These are phyloP conservation scores for Calyptommatus sinebrachiatus DNA, from an alignment of 2,113 vertebrate genomes.

Conservation along the genomic window DNA sequence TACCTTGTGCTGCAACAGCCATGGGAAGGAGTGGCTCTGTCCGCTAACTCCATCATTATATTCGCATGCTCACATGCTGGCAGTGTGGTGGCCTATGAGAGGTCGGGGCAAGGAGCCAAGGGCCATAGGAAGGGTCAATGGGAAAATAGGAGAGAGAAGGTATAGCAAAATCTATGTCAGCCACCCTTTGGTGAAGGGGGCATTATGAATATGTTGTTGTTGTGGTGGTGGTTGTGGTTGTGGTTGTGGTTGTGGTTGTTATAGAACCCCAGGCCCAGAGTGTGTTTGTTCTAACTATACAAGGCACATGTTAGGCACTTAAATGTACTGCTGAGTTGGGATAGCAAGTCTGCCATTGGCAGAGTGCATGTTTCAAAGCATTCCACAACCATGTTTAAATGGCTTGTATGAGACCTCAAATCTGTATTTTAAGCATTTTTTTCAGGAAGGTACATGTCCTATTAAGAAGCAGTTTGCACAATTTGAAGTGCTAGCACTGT, in stretches of 20 bases:
- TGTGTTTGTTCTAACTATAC: slow-evolving; percentile 7
- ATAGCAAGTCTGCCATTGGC: neutral
- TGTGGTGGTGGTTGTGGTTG: slow-evolving; percentile 23
- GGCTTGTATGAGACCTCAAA: too few relatives aligned
- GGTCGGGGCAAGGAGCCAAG: slow-evolving; percentile 51
- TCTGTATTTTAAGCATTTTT: neutral
- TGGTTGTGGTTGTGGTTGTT: slow-evolving; percentile 4
- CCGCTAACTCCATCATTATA: neutral
- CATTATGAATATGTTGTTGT: too few relatives aligned
- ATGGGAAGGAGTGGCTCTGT: neutral
- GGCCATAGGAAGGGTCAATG: slow-evolving; percentile 19
- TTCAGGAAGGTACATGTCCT: neutral
- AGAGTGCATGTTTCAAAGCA: neutral
- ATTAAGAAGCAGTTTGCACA: neutral
- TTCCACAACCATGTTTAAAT: neutral
- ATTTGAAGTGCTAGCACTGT: neutral
- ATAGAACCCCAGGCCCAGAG: neutral
- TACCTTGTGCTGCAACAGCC: neutral
- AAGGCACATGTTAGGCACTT: neutral
- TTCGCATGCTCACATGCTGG: fast-evolving
- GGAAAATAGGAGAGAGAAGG: too few relatives aligned
- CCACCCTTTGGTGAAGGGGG: too few relatives aligned
- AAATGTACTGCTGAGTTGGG: too few relatives aligned
- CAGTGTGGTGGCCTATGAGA: neutral
- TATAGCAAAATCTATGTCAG: too few relatives aligned